Percentiles rank a stretch among this genome's conserved stretches.
These are phyloP conservation scores for Polydrusus pterygomalis DNA, from an alignment of 2,888 invertebrate species.

Conservation along the genomic window DNA sequence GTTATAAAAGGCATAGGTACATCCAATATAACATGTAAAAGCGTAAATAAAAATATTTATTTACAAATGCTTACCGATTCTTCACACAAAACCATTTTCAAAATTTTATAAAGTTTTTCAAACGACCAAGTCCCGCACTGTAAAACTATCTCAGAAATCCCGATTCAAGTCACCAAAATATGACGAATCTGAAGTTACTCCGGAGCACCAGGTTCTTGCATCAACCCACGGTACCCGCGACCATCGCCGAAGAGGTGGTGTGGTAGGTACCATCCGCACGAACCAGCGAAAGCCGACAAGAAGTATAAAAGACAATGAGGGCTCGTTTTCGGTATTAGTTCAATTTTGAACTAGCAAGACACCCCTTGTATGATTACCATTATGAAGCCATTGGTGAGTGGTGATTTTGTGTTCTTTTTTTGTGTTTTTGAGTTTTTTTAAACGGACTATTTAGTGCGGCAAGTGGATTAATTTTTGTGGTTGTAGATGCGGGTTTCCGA, in stretches of 20 bases:
- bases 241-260: conserved; percentile 50
- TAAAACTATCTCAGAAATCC: conserved; percentile 7
- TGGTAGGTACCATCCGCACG: conserved; percentile 39
- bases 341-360: conserved; percentile 73
- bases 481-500: neutral
- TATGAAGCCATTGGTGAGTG: conserved; percentile 77
- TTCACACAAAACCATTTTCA: neutral
- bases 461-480: conserved; percentile 8
- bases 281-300: conserved; percentile 55
- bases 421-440: conserved; percentile 18
- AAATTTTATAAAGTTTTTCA: neutral
- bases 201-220: conserved; percentile 41
- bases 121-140: conserved; percentile 19
- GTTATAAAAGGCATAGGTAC: too few species aligned
- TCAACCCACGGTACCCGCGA: conserved; percentile 46
- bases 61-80: conserved; percentile 1
- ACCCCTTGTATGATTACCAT: conserved; percentile 62
- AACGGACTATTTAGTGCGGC: conserved; percentile 33
- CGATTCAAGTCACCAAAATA: conserved; percentile 1
- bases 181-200: conserved; percentile 15
- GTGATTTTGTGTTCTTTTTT: conserved; percentile 28
- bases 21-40: too few species aligned
- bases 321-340: conserved; percentile 75
- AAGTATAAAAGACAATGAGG: conserved; percentile 76
- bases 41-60: neutral